phyloP scores from a whole-genome alignment of 1,140 invertebrate genomes.

The Drosophila fuyamai region DNA sequence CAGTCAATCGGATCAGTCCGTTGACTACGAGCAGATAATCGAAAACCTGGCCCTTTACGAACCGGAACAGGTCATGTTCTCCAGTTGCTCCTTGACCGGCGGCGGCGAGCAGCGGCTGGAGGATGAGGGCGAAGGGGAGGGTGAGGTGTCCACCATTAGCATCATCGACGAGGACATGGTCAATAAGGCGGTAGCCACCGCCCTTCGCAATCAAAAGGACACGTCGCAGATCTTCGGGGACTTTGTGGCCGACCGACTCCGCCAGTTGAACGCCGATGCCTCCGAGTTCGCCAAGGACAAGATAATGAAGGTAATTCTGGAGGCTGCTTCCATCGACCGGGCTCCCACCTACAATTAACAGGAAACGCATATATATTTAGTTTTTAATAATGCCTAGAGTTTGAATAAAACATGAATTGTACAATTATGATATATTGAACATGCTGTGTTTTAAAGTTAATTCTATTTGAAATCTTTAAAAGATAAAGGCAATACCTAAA shows the following conservation, averaged over 20 bases:
- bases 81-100: conserved; percentile 25
- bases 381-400: conserved; percentile 19
- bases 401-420: conserved; percentile 13
- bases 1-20: background rate
- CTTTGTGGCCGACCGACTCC: conserved; percentile 70
- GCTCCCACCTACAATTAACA: conserved; percentile 32
- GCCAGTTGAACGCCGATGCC: conserved; percentile 41
- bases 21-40: conserved; percentile 67
- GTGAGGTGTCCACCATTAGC: conserved; percentile 6
- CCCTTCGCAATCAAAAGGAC: conserved; percentile 47
- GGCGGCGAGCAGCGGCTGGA: conserved; percentile 13
- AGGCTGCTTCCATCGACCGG: conserved; percentile 53
- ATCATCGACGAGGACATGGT: conserved; percentile 63
- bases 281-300: conserved; percentile 67
- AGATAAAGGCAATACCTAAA: background rate
- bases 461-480: background rate
- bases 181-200: conserved; percentile 59
- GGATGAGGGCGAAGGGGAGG: conserved; percentile 13
- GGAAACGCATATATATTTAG: conserved; percentile 20
- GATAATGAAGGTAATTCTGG: conserved; percentile 62
- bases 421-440: conserved; percentile 15
- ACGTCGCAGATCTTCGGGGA: conserved; percentile 66
- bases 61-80: conserved; percentile 62
- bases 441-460: background rate
- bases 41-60: conserved; percentile 66